Percentiles rank a stretch among this genome's conserved stretches.
These are phyloP conservation scores for Archaeoteleia sp. DNA, from an alignment of 2,888 invertebrate species.

Conservation along the genomic window DNA sequence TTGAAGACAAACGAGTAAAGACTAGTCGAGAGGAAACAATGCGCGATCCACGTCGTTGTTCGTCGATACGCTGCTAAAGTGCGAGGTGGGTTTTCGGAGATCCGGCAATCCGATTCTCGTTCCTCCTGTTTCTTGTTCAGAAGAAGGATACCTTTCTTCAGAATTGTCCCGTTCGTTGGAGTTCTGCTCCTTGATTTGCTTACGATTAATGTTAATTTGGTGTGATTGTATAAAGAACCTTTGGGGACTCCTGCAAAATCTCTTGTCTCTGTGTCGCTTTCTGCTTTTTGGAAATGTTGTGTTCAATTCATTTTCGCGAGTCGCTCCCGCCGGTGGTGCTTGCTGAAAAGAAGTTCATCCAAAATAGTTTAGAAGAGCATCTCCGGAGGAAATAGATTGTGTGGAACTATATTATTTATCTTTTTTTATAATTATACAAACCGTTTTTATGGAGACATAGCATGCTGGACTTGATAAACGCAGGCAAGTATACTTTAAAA, in stretches of 20 bases:
- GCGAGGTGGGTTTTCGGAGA: slow-evolving; percentile 27
- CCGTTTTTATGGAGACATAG: neutral
- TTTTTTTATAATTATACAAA: slow-evolving; percentile 1
- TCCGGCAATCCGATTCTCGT: slow-evolving; percentile 16
- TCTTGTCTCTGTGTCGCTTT: slow-evolving; percentile 30
- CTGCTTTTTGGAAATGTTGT: slow-evolving; percentile 56
- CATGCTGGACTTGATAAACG: slow-evolving; percentile 2
- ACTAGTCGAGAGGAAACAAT: slow-evolving; percentile 38
- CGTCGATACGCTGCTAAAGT: slow-evolving; percentile 13
- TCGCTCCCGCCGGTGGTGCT: slow-evolving; percentile 69
- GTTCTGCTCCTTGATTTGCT: too few species aligned
- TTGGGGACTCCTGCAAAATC: slow-evolving; percentile 13
- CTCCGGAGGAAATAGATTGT: slow-evolving; percentile 1
- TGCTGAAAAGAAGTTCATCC: slow-evolving; percentile 70
- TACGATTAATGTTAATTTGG: slow-evolving; percentile 30
- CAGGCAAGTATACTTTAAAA: slow-evolving; percentile 10
- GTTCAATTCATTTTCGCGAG: slow-evolving; percentile 65
- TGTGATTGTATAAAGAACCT: slow-evolving; percentile 36
- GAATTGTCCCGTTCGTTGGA: neutral
- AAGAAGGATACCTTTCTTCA: neutral
- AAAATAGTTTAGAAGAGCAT: slow-evolving; percentile 45
- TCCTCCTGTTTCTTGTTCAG: slow-evolving; percentile 22
- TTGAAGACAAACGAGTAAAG: slow-evolving; percentile 27
- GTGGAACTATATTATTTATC: neutral
- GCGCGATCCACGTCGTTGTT: slow-evolving; percentile 49